These are phyloP conservation scores for Drosophila cognata DNA, from an alignment of 2,888 invertebrate species.

Conservation along the genomic window DNA sequence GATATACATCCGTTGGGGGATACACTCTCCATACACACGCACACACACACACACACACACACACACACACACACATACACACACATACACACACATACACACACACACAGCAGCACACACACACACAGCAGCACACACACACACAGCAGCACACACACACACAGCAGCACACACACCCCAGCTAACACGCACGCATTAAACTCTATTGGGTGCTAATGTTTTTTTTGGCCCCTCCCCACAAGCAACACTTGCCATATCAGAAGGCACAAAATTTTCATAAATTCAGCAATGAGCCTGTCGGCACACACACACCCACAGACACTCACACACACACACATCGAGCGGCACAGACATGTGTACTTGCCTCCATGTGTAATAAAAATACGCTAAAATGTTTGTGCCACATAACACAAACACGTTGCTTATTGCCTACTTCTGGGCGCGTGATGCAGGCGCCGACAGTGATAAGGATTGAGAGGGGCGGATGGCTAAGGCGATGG, in stretches of 20 bases:
- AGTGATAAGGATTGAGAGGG: not conserved
- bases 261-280: conserved; percentile 73
- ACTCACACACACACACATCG: conserved; percentile 20
- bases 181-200: conserved; percentile 75
- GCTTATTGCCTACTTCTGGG: conserved; percentile 79
- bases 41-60: conserved; percentile 23
- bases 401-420: conserved; percentile 74
- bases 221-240: conserved; percentile 38
- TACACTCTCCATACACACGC: conserved; percentile 18
- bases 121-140: too few relatives aligned
- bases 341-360: conserved; percentile 22
- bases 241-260: conserved; percentile 52
- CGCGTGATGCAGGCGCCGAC: conserved; percentile 41
- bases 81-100: too few relatives aligned
- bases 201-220: conserved; percentile 81
- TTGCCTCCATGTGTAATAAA: conserved; percentile 70
- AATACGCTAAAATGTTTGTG: conserved; percentile 81
- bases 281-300: conserved; percentile 77
- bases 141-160: not conserved
- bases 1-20: conserved; percentile 73
- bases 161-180: conserved; percentile 35
- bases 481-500: not conserved
- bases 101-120: too few relatives aligned
- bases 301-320: conserved; percentile 36
- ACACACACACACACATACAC: too few relatives aligned